Base-by-base conservation (phyloP, 2,888 invertebrate species). In the Phaonia tiefii region DNA sequence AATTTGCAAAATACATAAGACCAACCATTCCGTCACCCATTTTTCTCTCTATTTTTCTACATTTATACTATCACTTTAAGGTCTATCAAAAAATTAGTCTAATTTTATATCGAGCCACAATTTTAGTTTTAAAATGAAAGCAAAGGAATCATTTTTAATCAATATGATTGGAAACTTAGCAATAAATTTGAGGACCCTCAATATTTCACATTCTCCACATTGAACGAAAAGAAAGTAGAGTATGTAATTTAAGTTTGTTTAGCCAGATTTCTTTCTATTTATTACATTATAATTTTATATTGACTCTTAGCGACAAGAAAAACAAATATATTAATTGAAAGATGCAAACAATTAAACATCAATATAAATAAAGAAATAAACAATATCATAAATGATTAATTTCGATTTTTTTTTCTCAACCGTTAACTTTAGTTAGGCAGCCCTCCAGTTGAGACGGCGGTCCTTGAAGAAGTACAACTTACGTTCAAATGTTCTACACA, bases 281-380 rank as follows among this genome's bases (percentile, higher is more conserved):
- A 72, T 70, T n/a, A n/a, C n/a, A n/a, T n/a, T 65, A 58, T 80
- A 80, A 76, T 73, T 37, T 76, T 58, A 76, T 58, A 76, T 39
- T 44, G 66, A 70, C n/a, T n/a, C n/a, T 54, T 73, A 75, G 39
- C 58, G 26, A 54, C 39, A 39, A 69, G 8, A 5, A 70, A 49
- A 70, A 70, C 22, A 70, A 54, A 58, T 13, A 56, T 25, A 56
- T 11, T 44, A 70, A 69, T 31, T 31, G 8, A 31, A 31, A 31
- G 8, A 8, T 5, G 31, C 31, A 31, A 31, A 31, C 31, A n/a
- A n/a, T n/a, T 39, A 63, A 69, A 69, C 63, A 44, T 72, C 49
- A 78, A 75, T 79, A 79, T 67, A 54, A 75, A 31, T 58, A 74
- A 51, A 78, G 56, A 46, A 42, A 54, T 15, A 31, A 60, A 56